These are phyloP conservation scores for Fistularia tabacaria DNA, from an alignment of 2,797 vertebrate species.

Conservation along the genomic window DNA sequence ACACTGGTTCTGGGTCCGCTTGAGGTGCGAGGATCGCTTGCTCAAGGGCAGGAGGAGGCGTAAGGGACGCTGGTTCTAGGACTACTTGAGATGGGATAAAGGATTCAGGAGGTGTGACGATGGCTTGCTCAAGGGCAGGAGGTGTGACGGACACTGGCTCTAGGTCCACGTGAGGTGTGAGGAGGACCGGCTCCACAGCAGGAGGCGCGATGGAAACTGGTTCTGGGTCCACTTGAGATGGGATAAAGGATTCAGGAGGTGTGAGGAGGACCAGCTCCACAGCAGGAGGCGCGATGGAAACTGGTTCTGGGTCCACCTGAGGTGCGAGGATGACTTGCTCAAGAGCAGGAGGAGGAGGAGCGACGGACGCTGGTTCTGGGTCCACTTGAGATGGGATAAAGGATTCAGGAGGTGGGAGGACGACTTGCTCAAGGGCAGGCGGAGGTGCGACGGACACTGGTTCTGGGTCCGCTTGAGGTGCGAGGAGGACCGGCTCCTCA, in stretches of 20 bases:
- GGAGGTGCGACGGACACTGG: neutral
- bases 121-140: no score
- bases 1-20: neutral
- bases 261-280: no score
- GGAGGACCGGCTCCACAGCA: conserved; percentile 10
- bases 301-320: neutral
- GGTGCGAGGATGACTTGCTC: neutral
- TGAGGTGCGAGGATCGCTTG: neutral
- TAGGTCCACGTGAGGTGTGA: neutral
- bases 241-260: neutral
- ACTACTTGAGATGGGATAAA: neutral
- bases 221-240: no score
- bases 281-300: neutral
- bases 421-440: conserved; percentile 8
- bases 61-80: neutral
- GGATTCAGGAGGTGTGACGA: neutral
- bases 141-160: neutral
- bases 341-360: neutral
- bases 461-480: neutral
- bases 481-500: neutral
- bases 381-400: neutral
- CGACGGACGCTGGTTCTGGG: no score
- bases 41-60: conserved; percentile 6
- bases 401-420: conserved; percentile 1
- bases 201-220: neutral